These are phyloP conservation scores for Cheilosia vernalis DNA, from an alignment of 2,888 invertebrate genomes.

Conservation along the genomic window DNA sequence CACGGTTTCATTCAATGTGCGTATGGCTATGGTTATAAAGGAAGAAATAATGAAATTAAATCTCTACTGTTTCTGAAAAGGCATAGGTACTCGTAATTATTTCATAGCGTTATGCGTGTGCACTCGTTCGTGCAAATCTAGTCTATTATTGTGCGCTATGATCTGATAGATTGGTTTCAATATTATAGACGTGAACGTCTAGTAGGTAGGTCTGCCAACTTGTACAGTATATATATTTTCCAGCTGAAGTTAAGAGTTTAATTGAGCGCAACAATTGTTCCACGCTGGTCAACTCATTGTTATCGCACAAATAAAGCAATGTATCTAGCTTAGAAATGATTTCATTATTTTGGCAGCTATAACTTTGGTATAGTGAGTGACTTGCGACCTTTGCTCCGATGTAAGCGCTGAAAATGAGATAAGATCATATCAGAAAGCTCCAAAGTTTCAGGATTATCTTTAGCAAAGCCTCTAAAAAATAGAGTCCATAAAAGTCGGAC, in stretches of 20 bases:
- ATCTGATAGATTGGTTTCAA: slow-evolving; percentile 22
- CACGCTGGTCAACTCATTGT: too few species aligned
- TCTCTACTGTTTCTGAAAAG: slow-evolving; percentile 1
- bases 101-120: slow-evolving; percentile 16
- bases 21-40: not conserved
- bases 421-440: too few species aligned
- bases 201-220: too few species aligned
- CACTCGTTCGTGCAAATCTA: slow-evolving; percentile 38
- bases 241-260: not conserved
- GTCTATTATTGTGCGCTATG: slow-evolving; percentile 17
- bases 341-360: too few species aligned
- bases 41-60: not conserved
- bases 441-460: too few species aligned
- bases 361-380: too few species aligned
- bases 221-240: not conserved
- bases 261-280: not conserved
- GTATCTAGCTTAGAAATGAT: too few species aligned
- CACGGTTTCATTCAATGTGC: not conserved
- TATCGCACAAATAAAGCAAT: too few species aligned
- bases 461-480: too few species aligned
- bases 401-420: too few species aligned
- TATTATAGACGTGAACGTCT: not conserved
- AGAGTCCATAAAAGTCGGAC: too few species aligned
- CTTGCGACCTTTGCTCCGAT: too few species aligned
- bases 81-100: slow-evolving; percentile 27